Conservation (phyloP, 1,140 invertebrate genomes). For the Tribolium madens region DNA sequence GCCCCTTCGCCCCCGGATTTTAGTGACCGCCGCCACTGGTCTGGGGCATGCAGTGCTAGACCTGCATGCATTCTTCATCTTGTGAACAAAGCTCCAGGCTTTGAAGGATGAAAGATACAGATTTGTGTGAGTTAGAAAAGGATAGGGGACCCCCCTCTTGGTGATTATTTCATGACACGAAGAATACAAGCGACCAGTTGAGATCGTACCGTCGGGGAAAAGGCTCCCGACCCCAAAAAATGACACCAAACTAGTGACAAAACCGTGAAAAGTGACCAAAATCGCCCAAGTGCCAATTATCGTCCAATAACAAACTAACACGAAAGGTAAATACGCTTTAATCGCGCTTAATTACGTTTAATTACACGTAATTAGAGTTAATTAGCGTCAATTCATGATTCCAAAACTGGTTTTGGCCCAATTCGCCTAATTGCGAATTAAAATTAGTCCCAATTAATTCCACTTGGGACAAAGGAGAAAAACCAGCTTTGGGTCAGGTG, state of each 20-base stretch:
- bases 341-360: not conserved
- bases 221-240: constrained; percentile 6
- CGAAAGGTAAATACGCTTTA: not conserved
- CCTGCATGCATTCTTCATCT: constrained; percentile 49
- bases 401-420: not conserved
- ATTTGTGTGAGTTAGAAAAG: constrained; percentile 17
- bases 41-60: constrained; percentile 40
- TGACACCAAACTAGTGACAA: constrained; percentile 11
- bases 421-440: not conserved
- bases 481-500: constrained; percentile 8
- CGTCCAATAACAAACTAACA: not conserved
- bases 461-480: constrained; percentile 1
- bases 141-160: constrained; percentile 42
- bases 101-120: constrained; percentile 32
- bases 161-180: constrained; percentile 1
- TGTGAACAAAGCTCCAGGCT: constrained; percentile 44
- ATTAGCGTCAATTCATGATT: not conserved
- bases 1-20: too few relatives aligned
- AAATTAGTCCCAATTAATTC: constrained; percentile 4
- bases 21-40: not conserved
- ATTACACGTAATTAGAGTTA: not conserved
- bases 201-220: constrained; percentile 23
- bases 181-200: constrained; percentile 22
- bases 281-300: not conserved
- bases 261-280: constrained; percentile 4